Base-by-base conservation (phyloP, 2,797 vertebrate species). In the Sebastes taczanowskii region DNA sequence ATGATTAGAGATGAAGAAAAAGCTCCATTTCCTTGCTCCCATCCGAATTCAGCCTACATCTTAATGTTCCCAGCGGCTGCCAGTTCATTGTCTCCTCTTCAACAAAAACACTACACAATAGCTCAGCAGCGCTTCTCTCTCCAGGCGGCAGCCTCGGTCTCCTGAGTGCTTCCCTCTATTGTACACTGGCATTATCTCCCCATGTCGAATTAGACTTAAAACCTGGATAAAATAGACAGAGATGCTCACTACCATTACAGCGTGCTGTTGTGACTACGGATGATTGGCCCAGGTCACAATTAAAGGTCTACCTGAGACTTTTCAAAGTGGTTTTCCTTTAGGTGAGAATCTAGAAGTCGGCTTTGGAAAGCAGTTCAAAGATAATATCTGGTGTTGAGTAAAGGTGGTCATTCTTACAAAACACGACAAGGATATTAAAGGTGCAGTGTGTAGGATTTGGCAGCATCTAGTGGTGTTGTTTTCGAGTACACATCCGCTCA, bases 131-230 rank as follows among this genome's bases (percentile, higher is more conserved):
- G 11, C 62, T 59, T 78, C 64, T 71, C 25, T 62, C 58, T 27
- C 56, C 62, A 71, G 67, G 77, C 34, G 0, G n/a, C 25, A 80
- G 27, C 71, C 68, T 27, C 60, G 27, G 63, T 78, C 71, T 75
- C 29, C 13, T 66, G 64, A 86, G 82, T 69, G 74, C 65, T 69
- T 79, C 52, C 52, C 22, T 59, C n/a, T 62, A 5, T 42, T 38
- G n/a, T 13, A 10, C 27, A 23, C 29, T 46, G 25, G 59, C 64
- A 77, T 86, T 82, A 82, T 77, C 64, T 82, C 59, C 25, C 30
- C 34, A 34, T 13, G 60, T 23, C 6, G 71, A 85, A 86, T 68
- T 42, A 83, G 67, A 77, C 70, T 65, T 65, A 42, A 78, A 27
- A 70, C 32, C 32, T 52, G 58, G 42, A 76, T 80, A 42, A 77